Evolutionary conservation across 2,888 invertebrate species (phyloP).

Genomic region (Diarsia brunnea): DNA sequence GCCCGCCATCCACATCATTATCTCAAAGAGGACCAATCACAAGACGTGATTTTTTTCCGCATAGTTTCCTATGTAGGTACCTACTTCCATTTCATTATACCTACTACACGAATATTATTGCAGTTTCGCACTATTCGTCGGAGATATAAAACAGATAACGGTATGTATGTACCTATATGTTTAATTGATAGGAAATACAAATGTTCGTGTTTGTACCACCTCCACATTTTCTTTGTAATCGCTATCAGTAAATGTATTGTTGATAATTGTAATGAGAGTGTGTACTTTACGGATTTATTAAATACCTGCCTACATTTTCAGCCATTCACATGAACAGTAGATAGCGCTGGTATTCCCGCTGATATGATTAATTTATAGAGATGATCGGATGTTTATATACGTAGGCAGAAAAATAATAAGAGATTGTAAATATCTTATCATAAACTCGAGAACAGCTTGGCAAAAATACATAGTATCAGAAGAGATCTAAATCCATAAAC

Average conservation of each 20-base stretch:
- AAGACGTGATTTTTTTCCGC: constrained; percentile 53
- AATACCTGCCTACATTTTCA: constrained; percentile 49
- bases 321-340: constrained; percentile 58
- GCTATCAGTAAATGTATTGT: constrained; percentile 51
- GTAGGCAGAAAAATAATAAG: constrained; percentile 16
- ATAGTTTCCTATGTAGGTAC: constrained; percentile 53
- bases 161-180: constrained; percentile 46
- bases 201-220: constrained; percentile 38
- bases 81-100: constrained; percentile 48
- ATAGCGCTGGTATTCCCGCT: constrained; percentile 67
- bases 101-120: constrained; percentile 49
- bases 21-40: constrained; percentile 72
- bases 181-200: constrained; percentile 57
- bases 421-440: constrained; percentile 14
- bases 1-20: constrained; percentile 66
- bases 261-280: constrained; percentile 50
- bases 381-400: constrained; percentile 30
- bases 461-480: constrained; percentile 4
- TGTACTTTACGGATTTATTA: constrained; percentile 36
- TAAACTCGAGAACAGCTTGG: neutral
- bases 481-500: neutral
- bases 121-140: constrained; percentile 60
- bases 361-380: constrained; percentile 41
- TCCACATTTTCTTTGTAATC: constrained; percentile 46
- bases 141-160: constrained; percentile 62